phyloP scores from a whole-genome alignment of 2,113 vertebrate species.

The Nibea coibor region DNA sequence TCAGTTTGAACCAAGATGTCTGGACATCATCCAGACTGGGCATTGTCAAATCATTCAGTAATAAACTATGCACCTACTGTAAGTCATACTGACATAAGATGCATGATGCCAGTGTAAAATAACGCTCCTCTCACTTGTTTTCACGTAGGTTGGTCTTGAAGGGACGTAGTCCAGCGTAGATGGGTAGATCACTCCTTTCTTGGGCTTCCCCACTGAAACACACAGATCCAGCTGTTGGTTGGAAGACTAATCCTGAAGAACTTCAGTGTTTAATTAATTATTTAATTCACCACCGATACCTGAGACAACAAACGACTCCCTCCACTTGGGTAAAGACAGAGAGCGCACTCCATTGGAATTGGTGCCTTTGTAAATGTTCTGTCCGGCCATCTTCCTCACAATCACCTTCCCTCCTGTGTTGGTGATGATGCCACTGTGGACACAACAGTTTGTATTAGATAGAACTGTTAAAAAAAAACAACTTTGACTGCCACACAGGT shows the following conservation, averaged over 20 bases:
- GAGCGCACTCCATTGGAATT: constrained; percentile 91
- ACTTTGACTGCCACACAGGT: not conserved
- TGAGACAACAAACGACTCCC: constrained; percentile 93
- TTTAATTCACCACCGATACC: constrained; percentile 79
- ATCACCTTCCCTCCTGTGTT: constrained; percentile 94
- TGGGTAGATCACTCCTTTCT: constrained; percentile 93
- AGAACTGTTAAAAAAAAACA: too few species aligned
- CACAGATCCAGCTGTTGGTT: constrained; percentile 21
- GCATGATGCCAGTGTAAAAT: not conserved
- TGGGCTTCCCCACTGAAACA: constrained; percentile 91
- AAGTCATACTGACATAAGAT: not conserved
- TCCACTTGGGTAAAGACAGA: constrained; percentile 92
- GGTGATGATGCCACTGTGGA: constrained; percentile 89
- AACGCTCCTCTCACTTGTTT: constrained; percentile 85
- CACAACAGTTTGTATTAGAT: constrained; percentile 15
- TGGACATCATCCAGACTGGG: too few species aligned
- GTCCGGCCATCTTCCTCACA: constrained; percentile 93
- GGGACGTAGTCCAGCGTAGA: constrained; percentile 89
- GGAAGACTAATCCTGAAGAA: not conserved
- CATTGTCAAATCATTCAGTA: not conserved
- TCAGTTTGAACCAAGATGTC: not conserved
- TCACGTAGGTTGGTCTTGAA: constrained; percentile 84
- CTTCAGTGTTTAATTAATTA: too few species aligned
- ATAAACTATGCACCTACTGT: not conserved
- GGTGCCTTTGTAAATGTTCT: constrained; percentile 91